phyloP scores from a whole-genome alignment of 2,797 vertebrate species.

The Allobates femoralis region DNA sequence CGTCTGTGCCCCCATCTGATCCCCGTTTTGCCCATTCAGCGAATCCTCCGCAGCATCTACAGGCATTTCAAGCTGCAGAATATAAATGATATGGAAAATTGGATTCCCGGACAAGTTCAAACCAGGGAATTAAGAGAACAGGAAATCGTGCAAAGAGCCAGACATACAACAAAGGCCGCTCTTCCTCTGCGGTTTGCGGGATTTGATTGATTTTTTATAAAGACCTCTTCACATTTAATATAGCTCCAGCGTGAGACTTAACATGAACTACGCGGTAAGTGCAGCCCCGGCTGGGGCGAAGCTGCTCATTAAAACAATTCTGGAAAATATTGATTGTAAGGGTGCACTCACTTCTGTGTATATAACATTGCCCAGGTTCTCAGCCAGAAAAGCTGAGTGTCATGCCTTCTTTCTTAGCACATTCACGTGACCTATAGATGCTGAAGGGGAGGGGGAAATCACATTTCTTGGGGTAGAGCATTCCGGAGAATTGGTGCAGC shows the following conservation, averaged over 20 bases:
- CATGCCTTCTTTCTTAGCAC: too few species aligned
- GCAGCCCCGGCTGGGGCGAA: background rate
- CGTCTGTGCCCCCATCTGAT: too few species aligned
- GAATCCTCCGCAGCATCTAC: background rate
- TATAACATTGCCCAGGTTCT: too few species aligned
- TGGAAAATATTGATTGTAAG: background rate
- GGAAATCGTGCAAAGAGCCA: conserved; percentile 33
- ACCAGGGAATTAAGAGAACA: conserved; percentile 2
- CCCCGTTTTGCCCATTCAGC: too few species aligned
- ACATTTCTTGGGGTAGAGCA: too few species aligned
- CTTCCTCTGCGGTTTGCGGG: conserved; percentile 11
- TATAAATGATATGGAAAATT: conserved; percentile 27
- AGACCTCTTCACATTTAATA: background rate
- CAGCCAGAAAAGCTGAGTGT: too few species aligned
- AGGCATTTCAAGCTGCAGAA: conserved; percentile 1
- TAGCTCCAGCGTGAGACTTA: background rate
- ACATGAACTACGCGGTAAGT: background rate
- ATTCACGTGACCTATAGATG: too few species aligned
- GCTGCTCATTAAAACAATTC: background rate
- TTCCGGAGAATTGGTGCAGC: too few species aligned
- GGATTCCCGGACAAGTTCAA: conserved; percentile 9
- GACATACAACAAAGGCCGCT: background rate
- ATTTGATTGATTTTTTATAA: background rate
- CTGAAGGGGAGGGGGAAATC: too few species aligned
- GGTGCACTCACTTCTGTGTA: too few species aligned